Base-by-base conservation (phyloP, 2,888 invertebrate genomes). In the Drosophila subsilvestris region DNA sequence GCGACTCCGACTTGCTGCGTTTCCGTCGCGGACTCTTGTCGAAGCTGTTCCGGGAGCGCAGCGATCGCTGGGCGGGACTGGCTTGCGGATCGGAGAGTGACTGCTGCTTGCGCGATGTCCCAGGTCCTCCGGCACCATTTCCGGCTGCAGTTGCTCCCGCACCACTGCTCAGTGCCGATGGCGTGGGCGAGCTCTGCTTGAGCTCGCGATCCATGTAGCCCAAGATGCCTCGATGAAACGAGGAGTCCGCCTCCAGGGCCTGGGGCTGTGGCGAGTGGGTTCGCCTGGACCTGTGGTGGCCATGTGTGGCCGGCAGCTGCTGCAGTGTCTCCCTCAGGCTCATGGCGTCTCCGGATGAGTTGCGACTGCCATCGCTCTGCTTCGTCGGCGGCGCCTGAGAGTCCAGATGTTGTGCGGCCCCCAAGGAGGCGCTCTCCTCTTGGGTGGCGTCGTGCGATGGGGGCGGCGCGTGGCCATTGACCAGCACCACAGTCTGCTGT, bases 1-100 rank as follows among this genome's bases (percentile, higher is more conserved):
- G 79, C 1, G 92, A 92, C 75, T 92, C 92, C 1, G 92, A 92
- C 90, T 92, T 92, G 83, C 92, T 92, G 37, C 92, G 91, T 74
- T 92, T 92, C 7, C 92, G 88, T 4, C 92, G 89, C 42, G 92
- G 92, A 85, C 92, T 92, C 79, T 92, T 92, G 56, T 92, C 92
- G 49, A 92, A 76, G 61, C 92, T 92, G 68, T 90, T 91, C 54
- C 92, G 89, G 44, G 92, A 92, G 9, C 92, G 90, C 62, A 90
- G 83, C 47, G 92, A 92, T 54, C 92, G 90, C 77, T 92, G 92
- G 18, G 92, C 92, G 42, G 92, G 92, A 80, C 92, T 92, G 2
- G 92, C 92, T 73, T 92, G 91, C 1, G 92, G 92, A 84, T 92
- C 92, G 1, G 92, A 92, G 5, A 92, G 77, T 3, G 92, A 91